phyloP scores from a whole-genome alignment of 2,888 invertebrate genomes.

The Hetaerina titia region DNA sequence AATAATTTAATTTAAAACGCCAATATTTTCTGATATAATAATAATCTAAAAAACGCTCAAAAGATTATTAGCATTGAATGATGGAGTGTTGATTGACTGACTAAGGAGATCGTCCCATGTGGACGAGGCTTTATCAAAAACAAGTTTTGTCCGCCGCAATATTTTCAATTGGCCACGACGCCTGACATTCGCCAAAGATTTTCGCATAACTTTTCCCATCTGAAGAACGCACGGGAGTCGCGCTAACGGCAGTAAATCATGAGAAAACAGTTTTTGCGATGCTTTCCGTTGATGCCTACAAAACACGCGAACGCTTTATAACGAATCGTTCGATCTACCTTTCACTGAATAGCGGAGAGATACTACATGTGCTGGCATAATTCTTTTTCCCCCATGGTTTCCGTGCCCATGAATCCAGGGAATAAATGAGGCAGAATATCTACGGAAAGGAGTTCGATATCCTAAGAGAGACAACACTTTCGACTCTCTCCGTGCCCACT shows the following conservation, averaged over 20 bases:
- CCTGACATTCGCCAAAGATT: not conserved
- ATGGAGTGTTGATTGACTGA: not conserved
- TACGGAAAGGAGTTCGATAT: not conserved
- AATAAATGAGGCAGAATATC: not conserved
- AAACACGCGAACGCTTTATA: not conserved
- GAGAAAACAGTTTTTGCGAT: constrained; percentile 7
- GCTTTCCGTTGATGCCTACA: constrained; percentile 13
- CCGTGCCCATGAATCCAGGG: not conserved
- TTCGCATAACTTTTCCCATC: not conserved
- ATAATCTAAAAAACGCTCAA: no score
- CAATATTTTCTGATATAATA: no score
- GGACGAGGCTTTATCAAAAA: not conserved
- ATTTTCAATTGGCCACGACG: not conserved
- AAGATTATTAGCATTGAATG: not conserved
- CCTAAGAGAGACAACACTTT: not conserved
- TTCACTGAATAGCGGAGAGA: not conserved
- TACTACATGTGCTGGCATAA: not conserved
- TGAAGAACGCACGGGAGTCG: not conserved
- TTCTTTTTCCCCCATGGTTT: not conserved
- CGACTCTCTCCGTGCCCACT: no score
- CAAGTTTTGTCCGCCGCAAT: not conserved
- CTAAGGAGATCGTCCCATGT: not conserved
- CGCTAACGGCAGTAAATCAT: not conserved
- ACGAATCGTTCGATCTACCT: not conserved
- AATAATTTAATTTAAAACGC: no score